phyloP scores from a whole-genome alignment of 2,888 invertebrate genomes.

The Omphaloscelis lunosa region DNA sequence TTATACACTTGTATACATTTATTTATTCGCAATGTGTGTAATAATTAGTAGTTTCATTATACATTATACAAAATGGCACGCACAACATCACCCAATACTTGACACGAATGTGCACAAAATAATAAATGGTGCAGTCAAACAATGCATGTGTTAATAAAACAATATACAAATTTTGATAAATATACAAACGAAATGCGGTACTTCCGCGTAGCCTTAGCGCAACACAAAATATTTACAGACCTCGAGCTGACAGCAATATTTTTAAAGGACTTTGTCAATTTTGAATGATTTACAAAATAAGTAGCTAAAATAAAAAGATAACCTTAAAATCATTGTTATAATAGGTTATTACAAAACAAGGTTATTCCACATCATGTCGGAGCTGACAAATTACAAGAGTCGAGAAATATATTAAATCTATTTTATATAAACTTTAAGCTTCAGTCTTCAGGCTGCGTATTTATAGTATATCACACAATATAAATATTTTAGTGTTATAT shows the following conservation, averaged over 20 bases:
- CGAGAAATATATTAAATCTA: slow-evolving; percentile 52
- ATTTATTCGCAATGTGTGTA: slow-evolving; percentile 19
- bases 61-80: slow-evolving; percentile 55
- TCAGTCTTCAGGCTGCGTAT: slow-evolving; percentile 82
- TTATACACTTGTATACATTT: slow-evolving; percentile 19
- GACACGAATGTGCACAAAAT: slow-evolving; percentile 48
- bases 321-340: neutral
- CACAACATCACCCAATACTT: slow-evolving; percentile 49
- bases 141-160: slow-evolving; percentile 37
- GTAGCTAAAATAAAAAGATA: neutral
- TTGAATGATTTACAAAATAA: slow-evolving; percentile 10
- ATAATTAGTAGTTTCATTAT: slow-evolving; percentile 16
- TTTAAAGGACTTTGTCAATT: neutral
- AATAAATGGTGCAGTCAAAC: slow-evolving; percentile 53
- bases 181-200: slow-evolving; percentile 31
- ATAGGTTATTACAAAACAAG: slow-evolving; percentile 21
- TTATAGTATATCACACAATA: slow-evolving; percentile 61
- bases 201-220: slow-evolving; percentile 5
- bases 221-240: slow-evolving; percentile 35
- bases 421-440: slow-evolving; percentile 70
- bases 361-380: slow-evolving; percentile 15
- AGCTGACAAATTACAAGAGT: slow-evolving; percentile 20
- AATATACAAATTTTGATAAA: slow-evolving; percentile 20
- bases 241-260: slow-evolving; percentile 1
- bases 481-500: slow-evolving; percentile 41